A percentile compares a stretch with the other conserved stretches of the same genome.
Evolutionary conservation across 2,797 vertebrate genomes (phyloP).

Genomic region (Danio albolineatus): DNA sequence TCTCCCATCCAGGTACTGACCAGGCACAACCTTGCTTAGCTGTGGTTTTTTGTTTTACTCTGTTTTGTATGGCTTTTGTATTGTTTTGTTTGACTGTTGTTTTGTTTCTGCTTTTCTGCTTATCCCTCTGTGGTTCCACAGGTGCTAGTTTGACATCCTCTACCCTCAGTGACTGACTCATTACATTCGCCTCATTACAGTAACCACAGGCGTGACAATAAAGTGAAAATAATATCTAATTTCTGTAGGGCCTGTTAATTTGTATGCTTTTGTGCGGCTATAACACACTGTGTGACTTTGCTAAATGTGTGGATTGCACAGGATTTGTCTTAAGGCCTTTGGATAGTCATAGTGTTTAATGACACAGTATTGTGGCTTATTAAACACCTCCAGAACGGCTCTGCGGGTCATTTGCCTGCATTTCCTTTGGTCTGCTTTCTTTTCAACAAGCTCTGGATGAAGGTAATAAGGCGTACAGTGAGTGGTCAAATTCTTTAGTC

Average conservation of each 20-base stretch:
- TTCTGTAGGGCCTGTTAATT: neutral
- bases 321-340: constrained; percentile 37
- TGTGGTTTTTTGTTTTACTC: too few species aligned
- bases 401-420: constrained; percentile 25
- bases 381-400: constrained; percentile 26
- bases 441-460: constrained; percentile 2
- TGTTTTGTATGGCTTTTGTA: too few species aligned
- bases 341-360: constrained; percentile 32
- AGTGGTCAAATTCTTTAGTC: constrained; percentile 10
- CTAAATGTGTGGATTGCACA: constrained; percentile 7
- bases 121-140: neutral
- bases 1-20: too few species aligned
- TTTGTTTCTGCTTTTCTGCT: neutral
- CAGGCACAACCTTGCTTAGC: too few species aligned
- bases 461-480: constrained; percentile 21
- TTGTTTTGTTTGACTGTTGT: too few species aligned
- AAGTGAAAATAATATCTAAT: neutral
- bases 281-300: constrained; percentile 17
- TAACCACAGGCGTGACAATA: neutral
- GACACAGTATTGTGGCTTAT: constrained; percentile 23
- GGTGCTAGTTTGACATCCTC: neutral
- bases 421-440: constrained; percentile 5
- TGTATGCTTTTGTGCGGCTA: constrained; percentile 2
- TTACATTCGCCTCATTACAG: constrained; percentile 16
- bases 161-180: constrained; percentile 1